Conservation (phyloP, 2,888 invertebrate species). For the Eucera pruinosa region DNA sequence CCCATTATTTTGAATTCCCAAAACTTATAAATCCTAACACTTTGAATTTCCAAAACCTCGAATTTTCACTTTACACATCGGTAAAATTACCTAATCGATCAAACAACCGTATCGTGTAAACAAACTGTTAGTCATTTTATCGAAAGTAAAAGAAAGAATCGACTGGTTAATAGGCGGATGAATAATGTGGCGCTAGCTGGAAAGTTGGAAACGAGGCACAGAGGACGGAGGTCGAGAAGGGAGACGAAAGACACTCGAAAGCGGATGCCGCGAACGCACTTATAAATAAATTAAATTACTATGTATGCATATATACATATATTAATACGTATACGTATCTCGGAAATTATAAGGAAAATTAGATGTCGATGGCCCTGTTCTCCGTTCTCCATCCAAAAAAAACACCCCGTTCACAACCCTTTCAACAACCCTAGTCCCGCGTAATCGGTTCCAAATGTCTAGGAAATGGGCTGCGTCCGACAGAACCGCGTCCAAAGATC, state of each 20-base stretch:
- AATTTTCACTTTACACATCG: too few relatives aligned
- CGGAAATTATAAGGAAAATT: conserved; percentile 76
- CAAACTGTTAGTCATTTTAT: too few relatives aligned
- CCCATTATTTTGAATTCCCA: too few relatives aligned
- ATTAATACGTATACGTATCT: conserved; percentile 81
- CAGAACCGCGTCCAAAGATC: conserved; percentile 28
- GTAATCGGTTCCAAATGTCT: conserved; percentile 50
- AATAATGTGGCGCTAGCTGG: too few relatives aligned
- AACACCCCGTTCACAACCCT: neutral
- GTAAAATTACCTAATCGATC: too few relatives aligned
- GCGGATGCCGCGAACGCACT: conserved; percentile 55
- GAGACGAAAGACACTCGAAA: conserved; percentile 2
- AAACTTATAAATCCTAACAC: too few relatives aligned
- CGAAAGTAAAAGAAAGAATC: too few relatives aligned
- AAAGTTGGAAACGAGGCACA: conserved; percentile 35
- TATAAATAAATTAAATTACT: conserved; percentile 79
- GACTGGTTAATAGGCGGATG: too few relatives aligned
- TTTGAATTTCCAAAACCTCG: too few relatives aligned
- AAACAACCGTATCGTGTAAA: too few relatives aligned
- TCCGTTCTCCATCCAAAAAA: conserved; percentile 61
- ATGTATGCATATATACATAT: conserved; percentile 80
- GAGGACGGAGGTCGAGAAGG: conserved; percentile 19
- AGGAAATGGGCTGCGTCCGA: conserved; percentile 26
- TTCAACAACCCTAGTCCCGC: conserved; percentile 11
- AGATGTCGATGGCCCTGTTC: conserved; percentile 78